Conservation (phyloP, 64 coral and sea anemone genomes). For the Pocillopora damicornis region DNA sequence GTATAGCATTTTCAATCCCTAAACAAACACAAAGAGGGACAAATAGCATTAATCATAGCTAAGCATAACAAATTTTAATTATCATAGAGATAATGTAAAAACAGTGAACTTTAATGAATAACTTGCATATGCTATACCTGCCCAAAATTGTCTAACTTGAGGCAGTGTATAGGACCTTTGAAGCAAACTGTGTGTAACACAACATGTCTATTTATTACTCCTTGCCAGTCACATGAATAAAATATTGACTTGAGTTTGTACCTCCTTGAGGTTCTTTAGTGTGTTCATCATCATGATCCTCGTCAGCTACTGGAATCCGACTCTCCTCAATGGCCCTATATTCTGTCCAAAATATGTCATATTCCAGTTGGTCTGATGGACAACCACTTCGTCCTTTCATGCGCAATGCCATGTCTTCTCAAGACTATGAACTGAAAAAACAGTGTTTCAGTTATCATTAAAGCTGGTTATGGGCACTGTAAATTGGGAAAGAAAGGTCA, state of each 20-base stretch:
- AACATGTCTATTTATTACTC: not conserved
- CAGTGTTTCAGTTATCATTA: no score
- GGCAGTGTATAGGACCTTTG: no score
- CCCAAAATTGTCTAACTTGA: no score
- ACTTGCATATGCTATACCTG: no score
- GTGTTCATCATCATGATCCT: slow-evolving; percentile 73
- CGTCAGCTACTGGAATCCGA: slow-evolving; percentile 7
- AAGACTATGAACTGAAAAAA: not conserved
- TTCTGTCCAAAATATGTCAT: slow-evolving; percentile 86
- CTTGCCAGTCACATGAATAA: not conserved
- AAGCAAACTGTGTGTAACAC: not conserved
- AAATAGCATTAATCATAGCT: no score
- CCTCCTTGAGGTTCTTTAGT: slow-evolving; percentile 32
- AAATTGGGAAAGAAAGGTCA: no score
- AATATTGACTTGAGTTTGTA: not conserved
- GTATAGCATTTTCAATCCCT: no score
- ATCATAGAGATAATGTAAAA: no score
- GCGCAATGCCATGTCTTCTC: slow-evolving; percentile 45
- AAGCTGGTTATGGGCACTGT: no score
- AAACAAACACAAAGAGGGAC: no score
- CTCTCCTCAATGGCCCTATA: slow-evolving; percentile 65
- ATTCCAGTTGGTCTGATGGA: slow-evolving; percentile 69
- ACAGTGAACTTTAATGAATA: no score
- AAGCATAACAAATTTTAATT: no score
- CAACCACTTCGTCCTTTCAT: slow-evolving; percentile 47